Evolutionary conservation across 2,797 vertebrate genomes (phyloP).

Genomic region (Neosilurus hyrtlii): DNA sequence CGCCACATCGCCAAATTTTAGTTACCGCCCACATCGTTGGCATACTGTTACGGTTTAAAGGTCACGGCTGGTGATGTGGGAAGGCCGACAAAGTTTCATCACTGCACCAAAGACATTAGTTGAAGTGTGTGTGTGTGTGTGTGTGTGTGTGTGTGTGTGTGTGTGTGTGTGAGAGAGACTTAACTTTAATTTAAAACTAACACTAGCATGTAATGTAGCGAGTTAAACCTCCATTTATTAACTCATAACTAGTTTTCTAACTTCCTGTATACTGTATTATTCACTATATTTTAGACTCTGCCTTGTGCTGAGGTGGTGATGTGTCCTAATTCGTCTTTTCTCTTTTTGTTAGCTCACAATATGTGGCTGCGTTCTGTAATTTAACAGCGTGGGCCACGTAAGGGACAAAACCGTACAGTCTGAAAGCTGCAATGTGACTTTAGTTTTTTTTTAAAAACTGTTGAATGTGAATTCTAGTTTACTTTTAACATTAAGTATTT

Average conservation of each 20-base stretch:
- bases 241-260: slow-evolving; percentile 13
- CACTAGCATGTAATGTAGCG: slow-evolving; percentile 9
- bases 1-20: too few species aligned
- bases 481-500: neutral
- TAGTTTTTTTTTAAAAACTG: slow-evolving; percentile 15
- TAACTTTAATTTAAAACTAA: neutral
- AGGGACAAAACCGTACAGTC: neutral
- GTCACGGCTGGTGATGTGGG: neutral
- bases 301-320: slow-evolving; percentile 6
- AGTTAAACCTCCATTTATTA: slow-evolving; percentile 13
- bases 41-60: neutral
- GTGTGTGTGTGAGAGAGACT: too few species aligned
- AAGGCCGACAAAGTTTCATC: neutral
- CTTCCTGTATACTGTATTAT: neutral
- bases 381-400: neutral
- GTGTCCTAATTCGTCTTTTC: neutral
- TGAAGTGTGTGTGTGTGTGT: too few species aligned
- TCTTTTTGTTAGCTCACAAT: neutral
- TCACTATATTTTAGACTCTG: slow-evolving; percentile 24
- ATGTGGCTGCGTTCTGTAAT: neutral
- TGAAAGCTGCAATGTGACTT: neutral
- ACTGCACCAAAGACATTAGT: neutral
- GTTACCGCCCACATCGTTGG: neutral
- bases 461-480: neutral
- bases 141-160: too few species aligned